Conservation (phyloP, 1,140 invertebrate species). For the Hyposmocoma kahamanoa region DNA sequence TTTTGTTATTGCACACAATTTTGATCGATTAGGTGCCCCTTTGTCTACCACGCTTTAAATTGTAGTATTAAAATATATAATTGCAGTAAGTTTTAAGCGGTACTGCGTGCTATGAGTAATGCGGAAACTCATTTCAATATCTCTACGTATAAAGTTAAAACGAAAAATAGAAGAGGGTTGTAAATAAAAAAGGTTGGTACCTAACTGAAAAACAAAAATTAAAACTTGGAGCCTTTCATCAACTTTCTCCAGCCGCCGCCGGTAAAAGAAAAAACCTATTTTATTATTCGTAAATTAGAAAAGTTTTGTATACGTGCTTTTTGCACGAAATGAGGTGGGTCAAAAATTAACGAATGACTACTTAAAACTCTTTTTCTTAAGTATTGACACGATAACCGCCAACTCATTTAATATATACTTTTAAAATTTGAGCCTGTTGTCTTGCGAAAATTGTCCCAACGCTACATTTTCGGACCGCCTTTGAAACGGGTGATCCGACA, state of each 20-base stretch:
- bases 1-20: too few relatives aligned
- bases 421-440: too few relatives aligned
- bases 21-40: too few relatives aligned
- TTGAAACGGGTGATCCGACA: constrained; percentile 45
- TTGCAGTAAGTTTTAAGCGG: too few relatives aligned
- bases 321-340: constrained; percentile 15
- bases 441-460: too few relatives aligned
- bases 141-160: constrained; percentile 9
- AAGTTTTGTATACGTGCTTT: constrained; percentile 30
- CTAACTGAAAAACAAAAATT: constrained; percentile 40
- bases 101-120: too few relatives aligned
- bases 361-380: not conserved
- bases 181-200: constrained; percentile 29
- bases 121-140: too few relatives aligned
- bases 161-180: constrained; percentile 25
- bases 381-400: too few relatives aligned
- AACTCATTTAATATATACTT: too few relatives aligned
- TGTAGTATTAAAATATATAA: too few relatives aligned
- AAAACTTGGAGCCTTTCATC: constrained; percentile 41
- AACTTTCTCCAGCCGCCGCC: constrained; percentile 29
- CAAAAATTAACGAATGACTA: constrained; percentile 9
- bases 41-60: too few relatives aligned
- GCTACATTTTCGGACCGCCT: constrained; percentile 12
- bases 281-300: constrained; percentile 55
- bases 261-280: constrained; percentile 39